Percentiles rank a stretch among this genome's conserved stretches.
Evolutionary conservation across 2,797 vertebrate species (phyloP).

Genomic region (Onychomys arenicola): DNA sequence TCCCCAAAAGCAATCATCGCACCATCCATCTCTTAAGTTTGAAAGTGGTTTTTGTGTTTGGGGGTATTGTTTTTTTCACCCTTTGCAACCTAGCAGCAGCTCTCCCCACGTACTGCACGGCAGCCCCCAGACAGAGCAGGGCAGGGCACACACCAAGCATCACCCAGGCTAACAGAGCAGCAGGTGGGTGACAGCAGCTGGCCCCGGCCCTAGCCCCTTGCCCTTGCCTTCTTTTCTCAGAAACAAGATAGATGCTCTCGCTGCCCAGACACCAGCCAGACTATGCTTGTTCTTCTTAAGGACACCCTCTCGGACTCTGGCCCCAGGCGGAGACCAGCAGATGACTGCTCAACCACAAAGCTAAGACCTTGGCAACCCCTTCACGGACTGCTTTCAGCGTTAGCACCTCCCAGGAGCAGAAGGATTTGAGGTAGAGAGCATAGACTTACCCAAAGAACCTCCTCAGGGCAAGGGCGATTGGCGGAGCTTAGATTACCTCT

Average conservation of each 20-base stretch:
- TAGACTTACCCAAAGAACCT: background rate
- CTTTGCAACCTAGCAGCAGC: background rate
- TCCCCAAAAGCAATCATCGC: constrained; percentile 42
- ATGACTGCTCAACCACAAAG: constrained; percentile 29
- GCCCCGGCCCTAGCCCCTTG: background rate
- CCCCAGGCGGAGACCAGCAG: constrained; percentile 12
- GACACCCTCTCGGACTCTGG: background rate
- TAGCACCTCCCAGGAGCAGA: background rate
- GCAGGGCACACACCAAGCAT: background rate
- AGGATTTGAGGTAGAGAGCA: constrained; percentile 31
- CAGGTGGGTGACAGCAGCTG: accelerated
- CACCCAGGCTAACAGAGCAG: background rate
- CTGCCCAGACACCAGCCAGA: background rate
- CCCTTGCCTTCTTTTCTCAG: background rate
- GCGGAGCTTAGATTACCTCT: background rate
- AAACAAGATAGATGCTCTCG: background rate
- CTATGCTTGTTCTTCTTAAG: background rate
- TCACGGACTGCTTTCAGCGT: constrained; percentile 34
- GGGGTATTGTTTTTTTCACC: background rate
- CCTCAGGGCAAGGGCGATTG: background rate
- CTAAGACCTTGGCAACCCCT: constrained; percentile 16
- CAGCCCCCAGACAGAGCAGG: background rate
- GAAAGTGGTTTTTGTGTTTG: background rate
- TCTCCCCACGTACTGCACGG: background rate
- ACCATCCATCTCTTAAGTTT: background rate